Conservation (phyloP, 2,797 vertebrate genomes). For the Rhinoraja longicauda region DNA sequence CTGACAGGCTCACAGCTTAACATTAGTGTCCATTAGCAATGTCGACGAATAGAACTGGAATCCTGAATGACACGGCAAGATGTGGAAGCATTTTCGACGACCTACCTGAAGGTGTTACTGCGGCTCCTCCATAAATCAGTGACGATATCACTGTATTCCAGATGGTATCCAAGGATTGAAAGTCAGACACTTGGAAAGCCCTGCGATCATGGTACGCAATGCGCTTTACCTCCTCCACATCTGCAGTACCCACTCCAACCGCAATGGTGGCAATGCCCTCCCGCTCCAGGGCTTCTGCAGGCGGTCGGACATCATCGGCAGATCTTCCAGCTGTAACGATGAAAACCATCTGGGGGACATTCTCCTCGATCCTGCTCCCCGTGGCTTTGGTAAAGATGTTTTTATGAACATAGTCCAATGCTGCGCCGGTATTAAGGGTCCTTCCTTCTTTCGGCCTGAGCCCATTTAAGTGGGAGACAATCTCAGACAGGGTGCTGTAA, state of each 20-base stretch:
- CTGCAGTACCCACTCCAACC: conserved; percentile 60
- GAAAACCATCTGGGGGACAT: conserved; percentile 61
- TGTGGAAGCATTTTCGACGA: conserved; percentile 56
- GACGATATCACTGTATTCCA: not conserved
- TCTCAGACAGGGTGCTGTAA: conserved; percentile 55
- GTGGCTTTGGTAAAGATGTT: conserved; percentile 53
- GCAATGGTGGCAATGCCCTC: conserved; percentile 53
- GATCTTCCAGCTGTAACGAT: conserved; percentile 60
- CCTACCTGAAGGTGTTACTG: conserved; percentile 58
- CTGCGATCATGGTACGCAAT: conserved; percentile 52
- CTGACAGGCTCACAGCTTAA: not conserved
- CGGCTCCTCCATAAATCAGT: conserved; percentile 57
- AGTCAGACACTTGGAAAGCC: conserved; percentile 32
- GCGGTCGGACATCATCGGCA: conserved; percentile 54
- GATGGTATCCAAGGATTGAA: not conserved
- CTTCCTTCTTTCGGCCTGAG: conserved; percentile 60
- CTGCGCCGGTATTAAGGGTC: conserved; percentile 58
- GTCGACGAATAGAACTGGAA: conserved; percentile 40
- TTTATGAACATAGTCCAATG: conserved; percentile 56
- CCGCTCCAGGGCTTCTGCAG: conserved; percentile 52
- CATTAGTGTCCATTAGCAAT: not conserved
- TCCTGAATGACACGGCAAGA: conserved; percentile 57
- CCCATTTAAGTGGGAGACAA: conserved; percentile 57
- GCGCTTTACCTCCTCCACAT: conserved; percentile 52
- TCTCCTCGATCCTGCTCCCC: conserved; percentile 56